Evolutionary conservation across 2,113 vertebrate genomes (phyloP).

Genomic region (Takifugu flavidus): DNA sequence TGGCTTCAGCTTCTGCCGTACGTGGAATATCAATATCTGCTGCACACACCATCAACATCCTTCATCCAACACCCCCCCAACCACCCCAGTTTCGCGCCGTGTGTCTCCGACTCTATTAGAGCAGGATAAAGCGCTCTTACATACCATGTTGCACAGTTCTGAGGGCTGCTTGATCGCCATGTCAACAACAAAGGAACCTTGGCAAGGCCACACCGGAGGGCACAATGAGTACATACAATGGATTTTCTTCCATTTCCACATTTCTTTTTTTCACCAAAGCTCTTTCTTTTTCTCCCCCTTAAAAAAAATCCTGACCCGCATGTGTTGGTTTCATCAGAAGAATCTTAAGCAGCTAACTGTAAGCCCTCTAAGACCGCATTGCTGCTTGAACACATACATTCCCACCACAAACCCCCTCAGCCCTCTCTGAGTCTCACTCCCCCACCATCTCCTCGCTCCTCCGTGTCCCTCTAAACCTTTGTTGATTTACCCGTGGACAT

Average conservation of each 20-base stretch:
- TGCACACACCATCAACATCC: background rate
- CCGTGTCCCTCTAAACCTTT: constrained; percentile 29
- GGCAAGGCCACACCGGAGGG: constrained; percentile 20
- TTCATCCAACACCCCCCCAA: background rate
- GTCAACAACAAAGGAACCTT: constrained; percentile 25
- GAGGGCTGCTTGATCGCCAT: constrained; percentile 14
- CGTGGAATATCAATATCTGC: background rate
- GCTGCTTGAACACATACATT: constrained; percentile 27
- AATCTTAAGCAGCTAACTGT: constrained; percentile 81
- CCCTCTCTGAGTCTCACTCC: constrained; percentile 36
- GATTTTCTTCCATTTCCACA: constrained; percentile 3
- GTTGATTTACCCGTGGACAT: constrained; percentile 50
- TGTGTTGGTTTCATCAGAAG: constrained; percentile 72
- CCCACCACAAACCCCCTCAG: constrained; percentile 9
- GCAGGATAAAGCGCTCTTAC: constrained; percentile 20
- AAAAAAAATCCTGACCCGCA: constrained; percentile 50
- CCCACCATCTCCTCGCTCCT: constrained; percentile 22
- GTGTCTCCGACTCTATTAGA: constrained; percentile 16
- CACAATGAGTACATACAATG: constrained; percentile 34
- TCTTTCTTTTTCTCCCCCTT: constrained; percentile 37
- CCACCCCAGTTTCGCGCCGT: constrained; percentile 3
- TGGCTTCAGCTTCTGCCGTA: background rate
- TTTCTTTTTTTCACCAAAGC: constrained; percentile 40
- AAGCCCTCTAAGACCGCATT: constrained; percentile 72
- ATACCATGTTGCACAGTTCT: constrained; percentile 11